Percentiles rank a stretch among this genome's conserved stretches.
Conservation (phyloP, 2,888 invertebrate species). For the Galeopsomyia nigrocyanea region DNA sequence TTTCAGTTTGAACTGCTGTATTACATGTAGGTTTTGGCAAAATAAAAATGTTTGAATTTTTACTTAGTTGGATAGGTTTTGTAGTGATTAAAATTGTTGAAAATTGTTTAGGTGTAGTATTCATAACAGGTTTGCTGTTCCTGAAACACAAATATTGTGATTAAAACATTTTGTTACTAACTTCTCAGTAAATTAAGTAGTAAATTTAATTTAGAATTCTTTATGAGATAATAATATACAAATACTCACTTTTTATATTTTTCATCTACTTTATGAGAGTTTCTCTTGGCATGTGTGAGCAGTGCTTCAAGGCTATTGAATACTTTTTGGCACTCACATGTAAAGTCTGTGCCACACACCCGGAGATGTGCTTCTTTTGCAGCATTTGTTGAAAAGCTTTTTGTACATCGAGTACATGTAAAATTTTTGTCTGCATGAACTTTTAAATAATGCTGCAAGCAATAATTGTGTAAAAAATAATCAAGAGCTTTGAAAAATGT, state of each 20-base stretch:
- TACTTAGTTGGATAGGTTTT: neutral
- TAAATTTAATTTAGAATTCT: neutral
- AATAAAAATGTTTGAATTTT: slow-evolving; percentile 11
- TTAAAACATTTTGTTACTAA: neutral
- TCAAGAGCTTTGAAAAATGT: slow-evolving; percentile 14
- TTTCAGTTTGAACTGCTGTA: slow-evolving; percentile 62
- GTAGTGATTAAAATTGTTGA: neutral
- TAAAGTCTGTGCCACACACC: slow-evolving; percentile 65
- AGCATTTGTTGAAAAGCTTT: slow-evolving; percentile 66
- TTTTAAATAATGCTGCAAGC: slow-evolving; percentile 67
- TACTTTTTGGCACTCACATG: slow-evolving; percentile 62
- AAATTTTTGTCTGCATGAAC: slow-evolving; percentile 68
- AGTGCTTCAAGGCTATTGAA: slow-evolving; percentile 67
- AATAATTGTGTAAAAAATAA: slow-evolving; percentile 5
- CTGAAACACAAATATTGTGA: slow-evolving; percentile 11
- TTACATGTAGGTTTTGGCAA: slow-evolving; percentile 55
- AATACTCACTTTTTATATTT: slow-evolving; percentile 54
- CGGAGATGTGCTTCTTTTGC: slow-evolving; percentile 64
- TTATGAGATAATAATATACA: neutral
- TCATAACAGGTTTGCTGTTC: slow-evolving; percentile 10
- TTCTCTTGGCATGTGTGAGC: slow-evolving; percentile 66
- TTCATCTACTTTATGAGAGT: slow-evolving; percentile 60
- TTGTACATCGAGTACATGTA: slow-evolving; percentile 63
- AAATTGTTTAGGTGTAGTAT: neutral
- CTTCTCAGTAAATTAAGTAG: neutral